Evolutionary conservation across 2,888 invertebrate genomes (phyloP).

Genomic region (Idaea straminata): DNA sequence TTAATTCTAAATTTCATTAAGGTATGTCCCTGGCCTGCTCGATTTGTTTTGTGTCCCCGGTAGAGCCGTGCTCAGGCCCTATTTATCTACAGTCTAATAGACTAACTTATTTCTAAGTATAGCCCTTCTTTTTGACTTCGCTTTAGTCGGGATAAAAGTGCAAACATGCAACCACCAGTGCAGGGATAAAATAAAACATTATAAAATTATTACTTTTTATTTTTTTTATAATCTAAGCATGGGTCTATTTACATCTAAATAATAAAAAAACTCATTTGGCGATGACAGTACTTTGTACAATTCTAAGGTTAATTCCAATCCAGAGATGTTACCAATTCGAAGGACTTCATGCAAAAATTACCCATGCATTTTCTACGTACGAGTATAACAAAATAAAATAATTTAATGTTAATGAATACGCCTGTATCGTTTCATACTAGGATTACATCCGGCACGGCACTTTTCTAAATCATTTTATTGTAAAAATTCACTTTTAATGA

Average conservation of each 20-base stretch:
- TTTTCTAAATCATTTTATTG: background rate
- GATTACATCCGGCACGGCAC: background rate
- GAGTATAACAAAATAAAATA: conserved; percentile 49
- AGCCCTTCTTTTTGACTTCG: too few relatives aligned
- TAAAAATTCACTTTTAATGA: too few relatives aligned
- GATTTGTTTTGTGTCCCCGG: too few relatives aligned
- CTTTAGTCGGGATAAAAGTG: background rate
- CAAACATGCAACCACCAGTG: background rate
- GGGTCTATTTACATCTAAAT: conserved; percentile 1
- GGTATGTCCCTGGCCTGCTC: too few relatives aligned
- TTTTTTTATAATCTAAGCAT: background rate
- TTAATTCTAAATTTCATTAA: too few relatives aligned
- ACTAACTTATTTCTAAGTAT: background rate
- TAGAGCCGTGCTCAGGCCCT: too few relatives aligned
- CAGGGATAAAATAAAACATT: background rate
- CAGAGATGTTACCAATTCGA: conserved; percentile 30
- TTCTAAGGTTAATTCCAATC: conserved; percentile 33
- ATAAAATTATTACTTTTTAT: background rate
- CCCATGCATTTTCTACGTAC: conserved; percentile 56
- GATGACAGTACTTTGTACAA: conserved; percentile 22
- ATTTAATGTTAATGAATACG: conserved; percentile 52
- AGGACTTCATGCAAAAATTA: conserved; percentile 56
- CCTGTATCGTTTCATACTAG: background rate
- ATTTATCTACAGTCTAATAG: too few relatives aligned
- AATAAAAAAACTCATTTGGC: conserved; percentile 11